Evolutionary conservation across 1,140 invertebrate genomes (phyloP).

Genomic region (Drosophila sucinea): DNA sequence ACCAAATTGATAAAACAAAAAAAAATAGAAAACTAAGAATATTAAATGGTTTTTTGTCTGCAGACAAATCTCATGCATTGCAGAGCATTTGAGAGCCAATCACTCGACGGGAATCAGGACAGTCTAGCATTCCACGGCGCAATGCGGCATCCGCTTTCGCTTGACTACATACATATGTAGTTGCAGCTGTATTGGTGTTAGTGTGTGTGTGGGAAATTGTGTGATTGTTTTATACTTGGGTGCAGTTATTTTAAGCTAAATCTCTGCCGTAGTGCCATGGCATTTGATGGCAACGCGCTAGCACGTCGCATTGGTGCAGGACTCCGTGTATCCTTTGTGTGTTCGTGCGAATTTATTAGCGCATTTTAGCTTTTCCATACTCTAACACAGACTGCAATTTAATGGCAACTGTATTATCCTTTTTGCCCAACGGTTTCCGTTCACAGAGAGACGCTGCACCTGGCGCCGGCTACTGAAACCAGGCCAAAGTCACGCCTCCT

Average conservation of each 20-base stretch:
- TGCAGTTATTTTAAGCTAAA: slow-evolving; percentile 69
- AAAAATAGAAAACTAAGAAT: slow-evolving; percentile 36
- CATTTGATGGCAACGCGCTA: slow-evolving; percentile 33
- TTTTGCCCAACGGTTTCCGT: slow-evolving; percentile 37
- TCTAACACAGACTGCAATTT: slow-evolving; percentile 35
- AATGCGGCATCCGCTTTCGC: slow-evolving; percentile 38
- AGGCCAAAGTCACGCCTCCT: slow-evolving; percentile 80
- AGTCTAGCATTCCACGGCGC: slow-evolving; percentile 17
- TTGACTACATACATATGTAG: slow-evolving; percentile 19
- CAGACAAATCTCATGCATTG: slow-evolving; percentile 39
- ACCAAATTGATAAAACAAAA: neutral
- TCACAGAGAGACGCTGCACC: slow-evolving; percentile 86
- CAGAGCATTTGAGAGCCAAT: slow-evolving; percentile 42
- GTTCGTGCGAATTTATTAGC: slow-evolving; percentile 56
- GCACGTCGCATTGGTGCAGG: slow-evolving; percentile 48
- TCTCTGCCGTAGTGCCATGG: slow-evolving; percentile 54
- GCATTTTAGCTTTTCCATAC: slow-evolving; percentile 50
- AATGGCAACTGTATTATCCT: slow-evolving; percentile 19
- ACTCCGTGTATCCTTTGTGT: neutral
- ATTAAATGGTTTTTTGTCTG: slow-evolving; percentile 49
- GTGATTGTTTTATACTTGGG: slow-evolving; percentile 36
- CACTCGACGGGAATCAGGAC: slow-evolving; percentile 9
- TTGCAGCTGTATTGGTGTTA: slow-evolving; percentile 17
- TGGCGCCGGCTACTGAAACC: slow-evolving; percentile 86
- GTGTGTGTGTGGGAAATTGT: slow-evolving; percentile 3